Evolutionary conservation across 2,113 vertebrate species (phyloP).

Genomic region (Neoarius graeffei): DNA sequence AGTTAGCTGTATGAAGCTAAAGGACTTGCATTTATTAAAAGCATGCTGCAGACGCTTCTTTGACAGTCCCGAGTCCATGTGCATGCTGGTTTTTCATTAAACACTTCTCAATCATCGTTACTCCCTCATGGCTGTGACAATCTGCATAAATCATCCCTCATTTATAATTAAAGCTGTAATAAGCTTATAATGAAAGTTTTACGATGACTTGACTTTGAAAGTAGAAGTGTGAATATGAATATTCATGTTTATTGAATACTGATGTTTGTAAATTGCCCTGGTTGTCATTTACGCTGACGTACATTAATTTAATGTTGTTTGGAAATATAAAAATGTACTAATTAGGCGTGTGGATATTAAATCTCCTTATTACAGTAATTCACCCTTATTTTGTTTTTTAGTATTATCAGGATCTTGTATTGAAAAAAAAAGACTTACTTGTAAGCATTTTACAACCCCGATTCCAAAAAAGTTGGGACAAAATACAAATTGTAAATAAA

Average conservation of each 20-base stretch:
- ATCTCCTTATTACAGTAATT: neutral
- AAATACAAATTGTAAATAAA: too few relatives aligned
- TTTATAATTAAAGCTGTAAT: slow-evolving; percentile 33
- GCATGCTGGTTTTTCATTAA: neutral
- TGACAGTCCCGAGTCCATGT: neutral
- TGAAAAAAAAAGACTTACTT: neutral
- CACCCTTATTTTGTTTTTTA: neutral
- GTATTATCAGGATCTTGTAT: neutral
- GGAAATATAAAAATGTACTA: neutral
- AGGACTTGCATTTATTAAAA: neutral
- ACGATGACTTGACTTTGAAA: neutral
- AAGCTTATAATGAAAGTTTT: slow-evolving; percentile 41
- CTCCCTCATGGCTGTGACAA: neutral
- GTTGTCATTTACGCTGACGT: slow-evolving; percentile 19
- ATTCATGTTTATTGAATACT: slow-evolving; percentile 28
- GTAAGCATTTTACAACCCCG: neutral
- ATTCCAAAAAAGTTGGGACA: too few relatives aligned
- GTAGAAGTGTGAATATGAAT: slow-evolving; percentile 8
- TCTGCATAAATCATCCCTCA: neutral
- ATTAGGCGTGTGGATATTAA: neutral
- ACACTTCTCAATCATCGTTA: slow-evolving; percentile 1
- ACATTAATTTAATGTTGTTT: neutral
- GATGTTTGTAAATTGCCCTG: slow-evolving; percentile 26
- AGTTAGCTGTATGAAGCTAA: neutral
- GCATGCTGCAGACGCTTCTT: neutral